Conservation (phyloP, 92 coral and sea anemone genomes). For the Bergia puertoricense region DNA sequence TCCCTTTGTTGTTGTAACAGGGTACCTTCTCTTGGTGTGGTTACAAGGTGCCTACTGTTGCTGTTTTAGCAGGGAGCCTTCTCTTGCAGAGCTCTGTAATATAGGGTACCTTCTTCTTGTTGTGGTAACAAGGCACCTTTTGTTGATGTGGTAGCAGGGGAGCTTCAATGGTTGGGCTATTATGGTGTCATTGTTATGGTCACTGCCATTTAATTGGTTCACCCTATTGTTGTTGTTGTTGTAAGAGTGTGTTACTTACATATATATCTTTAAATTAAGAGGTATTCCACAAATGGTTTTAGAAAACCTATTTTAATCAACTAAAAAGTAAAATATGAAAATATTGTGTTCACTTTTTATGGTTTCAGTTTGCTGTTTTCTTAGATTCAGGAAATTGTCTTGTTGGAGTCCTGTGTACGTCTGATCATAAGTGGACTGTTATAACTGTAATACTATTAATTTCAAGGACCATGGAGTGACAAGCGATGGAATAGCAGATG, state of each 20-base stretch:
- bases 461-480: conserved; percentile 42
- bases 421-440: not conserved
- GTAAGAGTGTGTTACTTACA: not conserved
- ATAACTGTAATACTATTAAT: not conserved
- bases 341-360: not conserved
- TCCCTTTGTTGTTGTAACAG: not conserved
- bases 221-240: not conserved
- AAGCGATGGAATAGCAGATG: conserved; percentile 50
- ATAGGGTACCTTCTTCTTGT: not conserved
- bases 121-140: not conserved
- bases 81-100: not conserved
- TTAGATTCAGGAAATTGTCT: not conserved
- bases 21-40: not conserved
- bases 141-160: not conserved
- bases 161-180: not conserved
- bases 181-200: not conserved
- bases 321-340: too few relatives aligned
- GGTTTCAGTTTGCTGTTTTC: not conserved
- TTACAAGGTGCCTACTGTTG: not conserved
- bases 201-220: not conserved
- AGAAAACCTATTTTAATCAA: too few relatives aligned
- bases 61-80: not conserved
- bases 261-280: too few relatives aligned
- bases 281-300: too few relatives aligned
- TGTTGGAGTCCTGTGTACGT: not conserved